Evolutionary conservation across 2,888 invertebrate species (phyloP).

Genomic region (Tortricodes alternella): DNA sequence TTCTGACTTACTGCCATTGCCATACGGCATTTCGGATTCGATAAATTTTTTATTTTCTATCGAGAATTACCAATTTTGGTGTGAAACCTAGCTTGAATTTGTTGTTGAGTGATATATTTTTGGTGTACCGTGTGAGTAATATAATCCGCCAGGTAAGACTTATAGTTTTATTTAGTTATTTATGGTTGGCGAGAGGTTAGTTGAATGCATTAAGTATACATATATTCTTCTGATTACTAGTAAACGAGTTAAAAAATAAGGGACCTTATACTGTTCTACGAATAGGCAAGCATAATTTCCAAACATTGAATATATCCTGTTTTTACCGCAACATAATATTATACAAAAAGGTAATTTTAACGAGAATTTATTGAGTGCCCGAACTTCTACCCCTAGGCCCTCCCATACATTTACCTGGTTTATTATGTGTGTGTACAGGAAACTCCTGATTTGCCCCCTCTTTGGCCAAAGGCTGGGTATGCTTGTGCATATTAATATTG

Average conservation of each 20-base stretch:
- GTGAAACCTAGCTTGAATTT: background rate
- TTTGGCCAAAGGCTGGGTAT: no score
- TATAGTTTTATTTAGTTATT: background rate
- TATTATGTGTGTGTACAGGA: no score
- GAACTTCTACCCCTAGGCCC: no score
- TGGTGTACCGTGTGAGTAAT: background rate
- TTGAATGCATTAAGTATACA: background rate
- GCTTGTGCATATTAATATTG: background rate
- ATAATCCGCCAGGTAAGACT: slow-evolving; percentile 13
- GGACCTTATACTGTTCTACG: no score
- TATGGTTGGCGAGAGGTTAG: slow-evolving; percentile 16
- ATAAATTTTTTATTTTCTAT: background rate
- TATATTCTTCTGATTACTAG: background rate
- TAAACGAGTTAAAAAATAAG: background rate
- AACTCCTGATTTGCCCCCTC: no score
- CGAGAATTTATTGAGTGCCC: no score
- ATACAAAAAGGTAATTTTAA: no score
- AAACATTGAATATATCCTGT: background rate
- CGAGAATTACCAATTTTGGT: background rate
- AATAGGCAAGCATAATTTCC: no score
- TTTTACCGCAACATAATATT: background rate
- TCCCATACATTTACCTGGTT: no score
- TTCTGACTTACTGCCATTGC: background rate
- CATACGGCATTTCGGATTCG: slow-evolving; percentile 24
- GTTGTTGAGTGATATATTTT: background rate